A percentile compares a stretch with the other conserved stretches of the same genome.
Conservation (phyloP, 2,113 vertebrate genomes). For the Bathybates hornii region DNA sequence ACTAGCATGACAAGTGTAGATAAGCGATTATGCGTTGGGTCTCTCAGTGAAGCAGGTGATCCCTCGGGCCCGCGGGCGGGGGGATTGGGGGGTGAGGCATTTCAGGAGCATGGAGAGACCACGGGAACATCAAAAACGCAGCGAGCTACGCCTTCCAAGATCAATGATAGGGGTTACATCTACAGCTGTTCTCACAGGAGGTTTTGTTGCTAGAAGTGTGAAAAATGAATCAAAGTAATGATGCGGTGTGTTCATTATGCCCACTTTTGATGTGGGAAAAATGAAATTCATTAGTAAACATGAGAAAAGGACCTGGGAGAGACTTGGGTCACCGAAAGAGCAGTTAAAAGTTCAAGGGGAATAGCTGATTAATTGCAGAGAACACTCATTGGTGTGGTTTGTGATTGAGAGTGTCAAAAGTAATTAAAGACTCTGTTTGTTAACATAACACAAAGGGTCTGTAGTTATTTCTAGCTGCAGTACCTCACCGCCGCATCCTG, state of each 20-base stretch:
- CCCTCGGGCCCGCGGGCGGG: constrained; percentile 19
- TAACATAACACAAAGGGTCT: background rate
- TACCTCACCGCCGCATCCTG: background rate
- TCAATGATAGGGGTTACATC: constrained; percentile 44
- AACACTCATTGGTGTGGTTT: background rate
- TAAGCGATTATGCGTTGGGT: constrained; percentile 61
- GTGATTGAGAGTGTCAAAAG: background rate
- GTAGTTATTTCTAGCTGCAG: background rate
- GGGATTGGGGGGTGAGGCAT: background rate
- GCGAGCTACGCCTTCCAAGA: constrained; percentile 32
- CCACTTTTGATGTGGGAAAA: constrained; percentile 6
- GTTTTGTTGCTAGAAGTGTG: constrained; percentile 37
- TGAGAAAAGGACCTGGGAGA: background rate
- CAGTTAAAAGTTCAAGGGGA: background rate
- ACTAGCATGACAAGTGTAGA: constrained; percentile 39
- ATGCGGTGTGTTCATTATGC: constrained; percentile 29
- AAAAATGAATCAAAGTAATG: constrained; percentile 20
- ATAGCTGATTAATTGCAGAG: background rate
- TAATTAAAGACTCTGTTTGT: background rate
- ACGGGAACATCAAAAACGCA: constrained; percentile 49
- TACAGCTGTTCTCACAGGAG: constrained; percentile 39
- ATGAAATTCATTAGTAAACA: constrained; percentile 15
- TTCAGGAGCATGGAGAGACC: constrained; percentile 7
- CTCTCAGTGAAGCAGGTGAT: constrained; percentile 42
- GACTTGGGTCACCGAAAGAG: background rate